Evolutionary conservation across 2,888 invertebrate genomes (phyloP), one percentile per base, ranked within the genome.

Genomic region (Alcis repandata): DNA sequence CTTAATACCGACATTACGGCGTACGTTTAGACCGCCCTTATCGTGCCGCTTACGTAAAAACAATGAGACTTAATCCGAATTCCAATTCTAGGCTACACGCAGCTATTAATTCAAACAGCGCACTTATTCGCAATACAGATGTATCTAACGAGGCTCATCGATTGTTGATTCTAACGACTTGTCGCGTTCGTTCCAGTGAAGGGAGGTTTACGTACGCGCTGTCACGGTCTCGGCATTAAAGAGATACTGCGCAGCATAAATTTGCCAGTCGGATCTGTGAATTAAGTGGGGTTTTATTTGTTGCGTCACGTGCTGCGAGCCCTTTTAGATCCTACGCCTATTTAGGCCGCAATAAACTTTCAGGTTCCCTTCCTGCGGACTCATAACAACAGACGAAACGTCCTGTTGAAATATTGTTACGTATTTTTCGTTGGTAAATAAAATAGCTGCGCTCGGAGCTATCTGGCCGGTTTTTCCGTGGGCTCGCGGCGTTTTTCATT

Each of bases 281-380:
- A 92, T 90, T 91, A 92, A 92, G 90, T 90, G 87, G 88, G 88
- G 80, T 89, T 91, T 89, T 90, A 89, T 90, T 92, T 91, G 90
- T 90, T 86, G 79, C 87, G 88, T 89, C 90, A 90, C 91, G 90
- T 84, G 84, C 85, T 79, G 71, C 71, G 79, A 72, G 75, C 79
- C 79, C 79, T 79, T 80, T 80, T 78, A 80, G 80, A 84, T 83
- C 81, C 83, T 76, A 77, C 76, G 78, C 77, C 80, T 80, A 76
- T 84, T 83, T 80, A 80, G 79, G 77, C 77, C 71, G 76, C 76
- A 79, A 79, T 83, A 79, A 84, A 84, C 77, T 82, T 83, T 77
- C 73, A 78, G 78, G 74, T 76, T 76, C 75, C 76, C 71, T 71
- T 69, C 72, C 62, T 65, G 60, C 69, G 64, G 73, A 71, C 69